A percentile compares a stretch with the other conserved stretches of the same genome.
phyloP scores from a whole-genome alignment of 2,888 invertebrate genomes.

The Arge pagana region DNA sequence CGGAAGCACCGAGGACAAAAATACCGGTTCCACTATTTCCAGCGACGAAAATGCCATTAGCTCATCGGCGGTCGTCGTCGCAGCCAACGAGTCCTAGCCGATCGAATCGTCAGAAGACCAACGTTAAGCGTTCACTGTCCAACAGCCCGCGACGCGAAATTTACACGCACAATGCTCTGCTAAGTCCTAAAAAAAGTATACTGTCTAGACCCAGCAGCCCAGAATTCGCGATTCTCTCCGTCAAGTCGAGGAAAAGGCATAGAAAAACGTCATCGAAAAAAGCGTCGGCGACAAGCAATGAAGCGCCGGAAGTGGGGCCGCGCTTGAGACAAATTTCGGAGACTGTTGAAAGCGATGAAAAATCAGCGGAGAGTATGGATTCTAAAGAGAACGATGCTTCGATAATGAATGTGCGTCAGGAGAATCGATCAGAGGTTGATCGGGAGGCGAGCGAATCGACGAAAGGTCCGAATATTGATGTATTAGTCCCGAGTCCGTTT shows the following conservation, averaged over 20 bases:
- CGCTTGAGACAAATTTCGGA: slow-evolving; percentile 8
- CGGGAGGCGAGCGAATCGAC: background rate
- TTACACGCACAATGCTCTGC: slow-evolving; percentile 46
- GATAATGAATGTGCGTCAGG: background rate
- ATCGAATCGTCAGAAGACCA: slow-evolving; percentile 16
- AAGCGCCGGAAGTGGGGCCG: background rate
- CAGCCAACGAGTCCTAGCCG: slow-evolving; percentile 34
- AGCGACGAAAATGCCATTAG: slow-evolving; percentile 53
- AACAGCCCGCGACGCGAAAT: slow-evolving; percentile 44
- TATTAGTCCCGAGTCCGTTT: too few species aligned
- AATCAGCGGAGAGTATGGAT: slow-evolving; percentile 20
- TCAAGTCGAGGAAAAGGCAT: background rate
- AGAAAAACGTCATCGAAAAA: slow-evolving; percentile 6
- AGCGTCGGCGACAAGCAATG: background rate
- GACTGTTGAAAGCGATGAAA: slow-evolving; percentile 12
- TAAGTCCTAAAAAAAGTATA: slow-evolving; percentile 54
- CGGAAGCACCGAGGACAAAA: slow-evolving; percentile 37
- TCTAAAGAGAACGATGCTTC: background rate
- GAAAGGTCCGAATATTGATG: slow-evolving; percentile 20
- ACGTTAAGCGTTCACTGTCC: slow-evolving; percentile 41
- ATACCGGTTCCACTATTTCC: slow-evolving; percentile 61
- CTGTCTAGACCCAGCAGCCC: slow-evolving; percentile 37
- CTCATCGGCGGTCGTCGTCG: slow-evolving; percentile 27
- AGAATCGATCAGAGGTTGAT: background rate
- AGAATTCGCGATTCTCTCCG: slow-evolving; percentile 10